Base-by-base conservation (phyloP, 2,888 invertebrate species). In the Dione vanillae region DNA sequence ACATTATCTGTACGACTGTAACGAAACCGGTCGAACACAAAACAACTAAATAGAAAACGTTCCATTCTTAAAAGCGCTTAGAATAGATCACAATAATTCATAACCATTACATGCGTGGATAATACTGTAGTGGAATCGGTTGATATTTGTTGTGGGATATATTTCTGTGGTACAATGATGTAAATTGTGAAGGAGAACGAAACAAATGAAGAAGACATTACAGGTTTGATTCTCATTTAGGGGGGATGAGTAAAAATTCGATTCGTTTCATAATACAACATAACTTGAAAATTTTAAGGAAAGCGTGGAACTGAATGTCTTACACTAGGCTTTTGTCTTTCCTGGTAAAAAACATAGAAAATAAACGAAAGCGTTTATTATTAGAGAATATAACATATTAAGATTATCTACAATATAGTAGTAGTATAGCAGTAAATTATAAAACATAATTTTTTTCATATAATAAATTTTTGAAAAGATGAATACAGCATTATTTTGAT, bases 11-110 rank as follows among this genome's bases (percentile, higher is more conserved):
- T 71, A 73, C 65, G 67, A 65, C 75, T 75, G 74, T 49, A 73
- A 72, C 71, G 59, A 67, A 72, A 72, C 72, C 72, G 69, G 74
- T 67, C 69, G 67, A 76, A 76, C 77, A 75, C 76, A 78, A 79
- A 78, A 76, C 78, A 73, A 78, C 74, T 70, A 78, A 76, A 76
- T 77, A 77, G 77, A 78, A 61, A 64, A 49, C 64, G 49, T 83
- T 80, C 88, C 89, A 90, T 89, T 89, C 89, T 90, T 88, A 85
- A 84, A 82, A 82, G 87, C 82, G 79, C 86, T 79, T 67, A 80
- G 85, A 91, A 91, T 91, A 91, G 91, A 89, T 83, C 85, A 90
- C 86, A 90, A 91, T 91, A 90, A 91, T 87, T 91, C 91, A 91
- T 91, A 90, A 89, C 86, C 78, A 88, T 85, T 88, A 84, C 84